Base-by-base conservation (phyloP, 2,113 vertebrate genomes). In the Callorhinus ursinus region DNA sequence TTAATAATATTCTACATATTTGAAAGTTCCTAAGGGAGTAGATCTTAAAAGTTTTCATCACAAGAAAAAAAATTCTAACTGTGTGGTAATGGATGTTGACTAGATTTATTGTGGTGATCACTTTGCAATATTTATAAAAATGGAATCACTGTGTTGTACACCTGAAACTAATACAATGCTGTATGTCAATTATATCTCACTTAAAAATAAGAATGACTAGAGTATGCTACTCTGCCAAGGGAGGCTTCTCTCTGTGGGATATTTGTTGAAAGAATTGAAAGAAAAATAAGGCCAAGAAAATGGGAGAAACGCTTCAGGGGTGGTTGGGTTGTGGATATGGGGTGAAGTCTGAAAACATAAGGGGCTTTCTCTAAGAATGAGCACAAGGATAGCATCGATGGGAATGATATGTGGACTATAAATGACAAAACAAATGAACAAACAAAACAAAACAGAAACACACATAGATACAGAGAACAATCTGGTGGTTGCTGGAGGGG, bases 221-320 rank as follows among this genome's bases (percentile, higher is more conserved):
- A 28, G 11, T 49, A 2, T 39, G 46, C 18, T 31, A 22, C 19
- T 65, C 53, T 63, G 4, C 71, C 11, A 67, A 59, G n/a, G 46
- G 77, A 79, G 28, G 42, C 53, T 76, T 90, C 51, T 86, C 42
- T 86, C 36, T 69, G 24, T 19, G 4, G 19, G 8, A 4, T 72
- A 19, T 90, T 85, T 89, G n/a, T 71, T 82, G 85, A 89, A 86
- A 94, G 51, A 96, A 46, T 55, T 86, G 31, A 36, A 92, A 89
- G 89, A 94, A 90, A 93, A 95, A 81, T 36, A 67, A 92, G 51
- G 19, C n/a, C 63, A 89, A 21, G 26, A 96, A 92, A 96, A 81
- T 69, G 51, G 76, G 31, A 90, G 81, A 19, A 92, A 82, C 10
- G 33, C 57, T 69, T 97, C 18, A 82, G 11, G 49, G 63, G 26